A percentile compares a stretch with the other conserved stretches of the same genome.
Conservation (phyloP, 2,888 invertebrate species). For the Belgica antarctica region DNA sequence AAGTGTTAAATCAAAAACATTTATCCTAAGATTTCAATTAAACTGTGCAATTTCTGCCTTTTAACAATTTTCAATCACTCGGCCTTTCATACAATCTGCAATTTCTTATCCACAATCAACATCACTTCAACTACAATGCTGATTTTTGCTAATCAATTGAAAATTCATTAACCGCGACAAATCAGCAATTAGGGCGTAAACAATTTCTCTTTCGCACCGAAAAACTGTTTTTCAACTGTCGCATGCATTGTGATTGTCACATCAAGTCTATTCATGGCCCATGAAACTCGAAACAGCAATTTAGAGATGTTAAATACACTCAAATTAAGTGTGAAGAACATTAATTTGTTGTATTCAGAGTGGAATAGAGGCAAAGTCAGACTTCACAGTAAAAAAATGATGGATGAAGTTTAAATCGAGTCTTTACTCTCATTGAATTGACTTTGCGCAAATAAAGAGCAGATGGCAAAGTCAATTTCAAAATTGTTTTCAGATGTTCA, state of each 20-base stretch:
- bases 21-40: too few relatives aligned
- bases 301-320: conserved; percentile 6
- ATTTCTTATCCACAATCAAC: conserved; percentile 26
- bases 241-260: conserved; percentile 15
- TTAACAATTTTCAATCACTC: not conserved
- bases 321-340: conserved; percentile 27
- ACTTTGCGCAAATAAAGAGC: conserved; percentile 1
- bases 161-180: conserved; percentile 41
- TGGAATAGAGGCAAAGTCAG: not conserved
- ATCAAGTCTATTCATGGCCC: not conserved
- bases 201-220: not conserved
- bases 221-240: conserved; percentile 15
- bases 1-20: too few relatives aligned
- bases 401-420: conserved; percentile 28
- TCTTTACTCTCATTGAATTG: not conserved
- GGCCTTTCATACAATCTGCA: not conserved
- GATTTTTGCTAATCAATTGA: conserved; percentile 38
- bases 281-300: not conserved
- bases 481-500: not conserved
- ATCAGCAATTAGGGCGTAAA: conserved; percentile 38
- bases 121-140: conserved; percentile 12
- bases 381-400: not conserved
- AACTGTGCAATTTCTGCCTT: too few relatives aligned
- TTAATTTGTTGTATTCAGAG: conserved; percentile 28
- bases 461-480: too few relatives aligned